These are phyloP conservation scores for Drosophila percnosoma DNA, from an alignment of 2,888 invertebrate species.

Conservation along the genomic window DNA sequence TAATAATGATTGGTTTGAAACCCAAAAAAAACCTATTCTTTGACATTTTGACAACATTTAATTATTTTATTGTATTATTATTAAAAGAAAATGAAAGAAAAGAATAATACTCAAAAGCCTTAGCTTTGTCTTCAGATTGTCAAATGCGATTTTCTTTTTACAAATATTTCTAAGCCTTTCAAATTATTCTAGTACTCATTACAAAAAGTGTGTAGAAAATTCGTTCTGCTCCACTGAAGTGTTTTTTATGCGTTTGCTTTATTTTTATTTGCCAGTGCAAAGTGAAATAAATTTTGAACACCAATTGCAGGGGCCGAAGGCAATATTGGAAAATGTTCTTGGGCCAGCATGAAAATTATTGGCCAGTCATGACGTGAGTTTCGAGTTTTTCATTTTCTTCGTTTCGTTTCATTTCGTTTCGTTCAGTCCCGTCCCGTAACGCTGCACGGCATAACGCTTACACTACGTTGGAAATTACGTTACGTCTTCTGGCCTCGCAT, in stretches of 20 bases:
- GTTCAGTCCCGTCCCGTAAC: conserved; percentile 5
- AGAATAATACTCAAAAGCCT: rapidly evolving
- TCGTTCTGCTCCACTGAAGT: background rate
- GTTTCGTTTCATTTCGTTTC: conserved; percentile 30
- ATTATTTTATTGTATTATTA: too few relatives aligned
- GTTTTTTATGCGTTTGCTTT: conserved; percentile 37
- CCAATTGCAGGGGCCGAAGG: conserved; percentile 68
- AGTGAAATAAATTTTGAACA: conserved; percentile 78
- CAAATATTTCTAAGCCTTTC: background rate
- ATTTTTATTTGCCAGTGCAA: conserved; percentile 73
- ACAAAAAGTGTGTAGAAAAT: conserved; percentile 21
- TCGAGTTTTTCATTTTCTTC: conserved; percentile 50
- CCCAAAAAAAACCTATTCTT: background rate
- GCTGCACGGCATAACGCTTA: conserved; percentile 35
- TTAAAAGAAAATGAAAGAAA: background rate
- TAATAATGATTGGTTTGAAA: background rate
- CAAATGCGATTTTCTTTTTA: rapidly evolving
- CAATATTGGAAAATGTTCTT: conserved; percentile 74
- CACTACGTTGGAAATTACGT: conserved; percentile 33
- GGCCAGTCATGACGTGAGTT: conserved; percentile 78
- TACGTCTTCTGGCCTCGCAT: conserved; percentile 29
- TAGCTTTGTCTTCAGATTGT: background rate
- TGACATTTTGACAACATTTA: background rate
- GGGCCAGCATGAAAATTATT: conserved; percentile 69
- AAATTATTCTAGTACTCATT: background rate